phyloP scores from a whole-genome alignment of 92 coral and sea anemone genomes.

The Porites cylindrica region DNA sequence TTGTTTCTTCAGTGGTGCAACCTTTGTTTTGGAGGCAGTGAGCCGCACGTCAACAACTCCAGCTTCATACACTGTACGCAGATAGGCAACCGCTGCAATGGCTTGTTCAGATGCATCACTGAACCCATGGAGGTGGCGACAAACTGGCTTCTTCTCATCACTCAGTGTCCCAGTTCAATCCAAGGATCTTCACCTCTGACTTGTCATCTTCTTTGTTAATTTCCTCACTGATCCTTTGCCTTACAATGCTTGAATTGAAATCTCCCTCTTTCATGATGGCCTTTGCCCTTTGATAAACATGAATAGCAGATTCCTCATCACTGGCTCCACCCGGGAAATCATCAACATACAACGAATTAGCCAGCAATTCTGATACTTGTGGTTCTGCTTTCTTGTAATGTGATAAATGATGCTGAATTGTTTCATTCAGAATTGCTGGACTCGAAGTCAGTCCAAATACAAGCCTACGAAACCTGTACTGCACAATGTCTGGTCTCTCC shows the following conservation, averaged over 20 bases:
- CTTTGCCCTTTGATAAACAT: too few relatives aligned
- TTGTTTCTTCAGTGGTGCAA: too few relatives aligned
- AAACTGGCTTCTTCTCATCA: not conserved
- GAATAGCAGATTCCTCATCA: not conserved
- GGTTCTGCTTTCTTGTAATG: not conserved
- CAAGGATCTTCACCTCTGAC: too few relatives aligned
- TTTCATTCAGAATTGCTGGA: too few relatives aligned
- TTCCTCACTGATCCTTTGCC: too few relatives aligned
- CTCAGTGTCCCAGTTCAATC: too few relatives aligned
- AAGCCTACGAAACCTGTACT: conserved; percentile 37
- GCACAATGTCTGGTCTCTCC: too few relatives aligned
- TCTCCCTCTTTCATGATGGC: conserved; percentile 25
- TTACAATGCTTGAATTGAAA: not conserved
- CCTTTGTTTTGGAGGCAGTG: too few relatives aligned
- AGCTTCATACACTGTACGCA: conserved; percentile 1
- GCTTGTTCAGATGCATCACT: conserved; percentile 3
- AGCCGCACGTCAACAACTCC: conserved; percentile 1
- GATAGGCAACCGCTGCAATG: conserved; percentile 2
- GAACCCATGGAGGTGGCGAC: conserved; percentile 14
- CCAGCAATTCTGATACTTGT: conserved; percentile 20
- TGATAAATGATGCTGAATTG: too few relatives aligned
- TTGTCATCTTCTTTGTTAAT: too few relatives aligned
- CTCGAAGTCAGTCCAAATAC: conserved; percentile 50
- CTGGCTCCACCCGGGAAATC: conserved; percentile 48
- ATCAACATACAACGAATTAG: conserved; percentile 53